Conservation (phyloP, 2,113 vertebrate species). For the Prionailurus bengalensis region DNA sequence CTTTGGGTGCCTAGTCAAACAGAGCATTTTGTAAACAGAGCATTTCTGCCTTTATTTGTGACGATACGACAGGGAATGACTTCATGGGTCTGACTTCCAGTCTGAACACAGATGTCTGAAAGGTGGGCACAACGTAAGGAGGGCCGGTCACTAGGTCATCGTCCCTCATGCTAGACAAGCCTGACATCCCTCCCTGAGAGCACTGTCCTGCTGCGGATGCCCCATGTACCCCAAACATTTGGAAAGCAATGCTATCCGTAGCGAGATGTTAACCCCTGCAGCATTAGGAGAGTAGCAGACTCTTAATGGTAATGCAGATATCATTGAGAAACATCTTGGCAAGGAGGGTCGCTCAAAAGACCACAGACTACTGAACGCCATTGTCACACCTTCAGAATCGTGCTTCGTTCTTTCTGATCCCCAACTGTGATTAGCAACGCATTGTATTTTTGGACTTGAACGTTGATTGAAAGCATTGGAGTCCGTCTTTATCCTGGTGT, state of each 20-base stretch:
- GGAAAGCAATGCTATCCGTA: fast-evolving
- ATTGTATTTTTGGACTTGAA: not conserved
- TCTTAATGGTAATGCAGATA: not conserved
- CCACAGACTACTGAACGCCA: fast-evolving
- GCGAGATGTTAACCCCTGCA: fast-evolving
- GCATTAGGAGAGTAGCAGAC: not conserved
- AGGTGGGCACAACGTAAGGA: fast-evolving
- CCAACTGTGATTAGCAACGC: not conserved
- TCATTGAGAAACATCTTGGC: fast-evolving
- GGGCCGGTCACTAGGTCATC: fast-evolving
- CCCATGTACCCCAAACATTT: fast-evolving
- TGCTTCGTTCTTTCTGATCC: not conserved
- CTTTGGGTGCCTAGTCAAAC: not conserved
- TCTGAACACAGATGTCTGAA: not conserved
- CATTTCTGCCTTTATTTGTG: not conserved
- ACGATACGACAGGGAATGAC: fast-evolving
- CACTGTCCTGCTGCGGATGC: fast-evolving
- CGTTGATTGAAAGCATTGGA: not conserved
- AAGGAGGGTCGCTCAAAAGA: not conserved
- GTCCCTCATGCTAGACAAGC: fast-evolving
- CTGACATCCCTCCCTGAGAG: fast-evolving
- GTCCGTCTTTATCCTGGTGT: not conserved
- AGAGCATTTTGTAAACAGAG: not conserved
- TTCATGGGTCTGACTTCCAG: not conserved
- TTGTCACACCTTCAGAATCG: fast-evolving